Percentiles rank a stretch among this genome's conserved stretches.
These are phyloP conservation scores for Diploptera punctata DNA, from an alignment of 2,888 invertebrate species.

Conservation along the genomic window DNA sequence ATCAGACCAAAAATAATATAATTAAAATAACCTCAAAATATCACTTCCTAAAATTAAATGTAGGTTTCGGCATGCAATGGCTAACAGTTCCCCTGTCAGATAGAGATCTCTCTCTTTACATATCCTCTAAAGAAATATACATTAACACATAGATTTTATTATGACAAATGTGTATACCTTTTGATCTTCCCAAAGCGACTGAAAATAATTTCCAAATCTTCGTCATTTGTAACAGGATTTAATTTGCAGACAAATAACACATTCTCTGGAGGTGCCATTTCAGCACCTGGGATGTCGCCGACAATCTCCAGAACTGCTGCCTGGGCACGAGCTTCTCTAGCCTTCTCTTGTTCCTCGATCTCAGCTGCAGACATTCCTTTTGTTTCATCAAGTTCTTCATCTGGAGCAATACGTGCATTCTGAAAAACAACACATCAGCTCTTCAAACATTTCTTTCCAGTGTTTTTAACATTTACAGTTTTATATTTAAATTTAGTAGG, in stretches of 20 bases:
- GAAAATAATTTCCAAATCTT: slow-evolving; percentile 97
- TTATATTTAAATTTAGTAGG: no score
- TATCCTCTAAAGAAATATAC: no score
- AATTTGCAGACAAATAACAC: slow-evolving; percentile 99
- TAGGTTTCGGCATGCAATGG: no score
- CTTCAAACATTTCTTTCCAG: no score
- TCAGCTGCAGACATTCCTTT: slow-evolving; percentile 85
- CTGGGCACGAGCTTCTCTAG: slow-evolving; percentile 93
- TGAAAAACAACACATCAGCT: slow-evolving; percentile 47
- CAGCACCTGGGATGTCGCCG: slow-evolving; percentile 96
- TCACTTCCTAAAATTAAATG: no score
- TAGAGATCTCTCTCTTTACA: no score
- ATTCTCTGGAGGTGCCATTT: slow-evolving; percentile 98
- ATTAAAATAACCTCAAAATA: no score
- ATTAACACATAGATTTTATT: no score
- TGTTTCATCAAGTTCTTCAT: slow-evolving; percentile 91
- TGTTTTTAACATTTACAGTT: no score
- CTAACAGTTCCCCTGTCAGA: no score
- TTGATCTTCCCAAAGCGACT: slow-evolving; percentile 94
- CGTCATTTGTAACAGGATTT: slow-evolving; percentile 97
- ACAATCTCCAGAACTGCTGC: slow-evolving; percentile 98
- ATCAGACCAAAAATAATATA: no score
- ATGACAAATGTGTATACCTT: slow-evolving; percentile 48
- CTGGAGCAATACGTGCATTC: slow-evolving; percentile 89
- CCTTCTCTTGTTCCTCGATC: slow-evolving; percentile 85